phyloP scores from a whole-genome alignment of 2,113 vertebrate genomes.

The Strix aluco region DNA sequence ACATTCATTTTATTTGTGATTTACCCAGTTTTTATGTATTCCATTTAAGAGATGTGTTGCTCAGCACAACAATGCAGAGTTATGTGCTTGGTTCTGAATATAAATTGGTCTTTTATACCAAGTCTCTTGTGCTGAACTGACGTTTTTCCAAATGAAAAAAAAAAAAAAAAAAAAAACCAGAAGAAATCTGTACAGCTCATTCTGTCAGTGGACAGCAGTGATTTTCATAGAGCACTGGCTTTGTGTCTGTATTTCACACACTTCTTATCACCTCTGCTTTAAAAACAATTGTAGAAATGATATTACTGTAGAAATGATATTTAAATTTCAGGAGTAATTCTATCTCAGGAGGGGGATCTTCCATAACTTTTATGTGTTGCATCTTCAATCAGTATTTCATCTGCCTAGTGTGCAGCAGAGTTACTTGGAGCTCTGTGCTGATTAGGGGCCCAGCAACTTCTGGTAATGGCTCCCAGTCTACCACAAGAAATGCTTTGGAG shows the following conservation, averaged over 20 bases:
- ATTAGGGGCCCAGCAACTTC: background rate
- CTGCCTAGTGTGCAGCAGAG: background rate
- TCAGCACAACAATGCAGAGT: background rate
- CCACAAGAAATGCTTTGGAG: background rate
- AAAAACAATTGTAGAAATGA: background rate
- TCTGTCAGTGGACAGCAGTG: background rate
- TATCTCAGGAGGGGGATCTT: background rate
- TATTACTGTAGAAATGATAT: background rate
- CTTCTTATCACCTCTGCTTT: background rate
- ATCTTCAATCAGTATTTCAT: background rate
- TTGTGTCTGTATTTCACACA: background rate
- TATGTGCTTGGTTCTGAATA: background rate
- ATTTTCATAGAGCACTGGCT: background rate
- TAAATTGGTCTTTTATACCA: background rate
- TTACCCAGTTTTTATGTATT: background rate
- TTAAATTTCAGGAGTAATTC: background rate
- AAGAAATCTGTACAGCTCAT: background rate
- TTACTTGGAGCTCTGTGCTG: background rate
- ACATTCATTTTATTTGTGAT: background rate
- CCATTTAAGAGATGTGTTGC: background rate
- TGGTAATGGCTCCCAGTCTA: background rate
- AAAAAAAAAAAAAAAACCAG: background rate
- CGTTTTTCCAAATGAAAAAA: background rate
- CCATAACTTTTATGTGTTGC: background rate
- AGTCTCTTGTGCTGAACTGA: background rate